Conservation (phyloP, 2,797 vertebrate genomes). For the Danio kyathit region DNA sequence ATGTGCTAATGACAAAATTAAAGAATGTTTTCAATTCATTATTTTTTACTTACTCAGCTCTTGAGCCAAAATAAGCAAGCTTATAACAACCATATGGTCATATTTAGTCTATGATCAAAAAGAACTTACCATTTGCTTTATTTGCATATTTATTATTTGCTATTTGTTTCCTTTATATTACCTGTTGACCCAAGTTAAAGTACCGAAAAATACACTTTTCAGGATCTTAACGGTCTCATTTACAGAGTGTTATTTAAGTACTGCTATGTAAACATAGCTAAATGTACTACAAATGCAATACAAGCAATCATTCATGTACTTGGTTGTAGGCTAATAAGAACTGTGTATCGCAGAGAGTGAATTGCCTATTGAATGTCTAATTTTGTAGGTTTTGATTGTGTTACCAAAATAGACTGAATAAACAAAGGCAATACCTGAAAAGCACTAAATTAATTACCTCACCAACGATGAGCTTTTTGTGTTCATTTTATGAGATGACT, state of each 20-base stretch:
- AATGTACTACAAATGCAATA: background rate
- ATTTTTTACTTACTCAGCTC: too few relatives aligned
- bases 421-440: constrained; percentile 74
- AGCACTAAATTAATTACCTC: constrained; percentile 74
- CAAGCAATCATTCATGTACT: background rate
- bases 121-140: background rate
- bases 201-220: constrained; percentile 1
- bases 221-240: background rate
- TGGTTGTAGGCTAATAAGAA: background rate
- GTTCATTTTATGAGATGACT: constrained; percentile 79
- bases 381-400: constrained; percentile 50
- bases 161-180: background rate
- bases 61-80: background rate
- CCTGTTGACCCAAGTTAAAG: background rate
- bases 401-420: constrained; percentile 36
- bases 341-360: background rate
- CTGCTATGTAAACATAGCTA: background rate
- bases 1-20: background rate
- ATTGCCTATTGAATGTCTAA: constrained; percentile 39
- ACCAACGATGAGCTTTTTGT: constrained; percentile 75
- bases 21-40: background rate
- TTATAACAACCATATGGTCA: too few relatives aligned
- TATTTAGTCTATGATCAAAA: background rate
- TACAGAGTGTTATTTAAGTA: background rate
- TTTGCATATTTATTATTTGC: background rate